A percentile compares a stretch with the other conserved stretches of the same genome.
These are phyloP conservation scores for Lepus oiostolus DNA, from an alignment of 2,797 vertebrate genomes.

Conservation along the genomic window DNA sequence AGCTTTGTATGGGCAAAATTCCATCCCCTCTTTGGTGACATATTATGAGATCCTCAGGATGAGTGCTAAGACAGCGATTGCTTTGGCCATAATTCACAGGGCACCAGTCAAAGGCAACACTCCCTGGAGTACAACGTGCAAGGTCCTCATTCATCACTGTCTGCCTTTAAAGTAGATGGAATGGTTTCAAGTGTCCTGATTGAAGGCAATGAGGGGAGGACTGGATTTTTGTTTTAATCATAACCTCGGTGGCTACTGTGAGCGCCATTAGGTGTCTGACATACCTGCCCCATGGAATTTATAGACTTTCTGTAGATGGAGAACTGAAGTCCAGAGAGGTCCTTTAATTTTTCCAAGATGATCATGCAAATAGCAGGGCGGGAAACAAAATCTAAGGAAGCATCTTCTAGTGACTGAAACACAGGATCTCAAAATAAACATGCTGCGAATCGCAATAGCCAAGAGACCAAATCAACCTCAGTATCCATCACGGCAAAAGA, in stretches of 20 bases:
- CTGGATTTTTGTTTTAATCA: background rate
- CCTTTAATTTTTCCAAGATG: constrained; percentile 19
- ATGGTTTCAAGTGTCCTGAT: background rate
- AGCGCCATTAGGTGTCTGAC: background rate
- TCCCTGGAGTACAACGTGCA: background rate
- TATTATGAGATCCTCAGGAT: background rate
- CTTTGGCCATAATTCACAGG: background rate
- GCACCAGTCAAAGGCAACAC: background rate
- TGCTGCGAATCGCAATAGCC: background rate
- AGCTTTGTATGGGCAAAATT: background rate
- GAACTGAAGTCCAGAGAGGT: background rate
- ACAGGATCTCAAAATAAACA: background rate
- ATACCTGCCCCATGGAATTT: background rate
- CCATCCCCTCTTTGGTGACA: background rate
- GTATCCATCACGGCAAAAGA: background rate
- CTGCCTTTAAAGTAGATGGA: background rate
- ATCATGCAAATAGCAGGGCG: background rate
- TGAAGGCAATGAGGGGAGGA: background rate
- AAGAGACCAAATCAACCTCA: background rate
- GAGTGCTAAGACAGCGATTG: background rate
- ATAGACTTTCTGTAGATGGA: background rate
- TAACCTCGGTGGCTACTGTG: background rate
- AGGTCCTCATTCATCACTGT: constrained; percentile 8
- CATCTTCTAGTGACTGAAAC: background rate
- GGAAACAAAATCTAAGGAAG: background rate